Conservation (phyloP, 2,797 vertebrate species). For the Silurus lanzhouensis region DNA sequence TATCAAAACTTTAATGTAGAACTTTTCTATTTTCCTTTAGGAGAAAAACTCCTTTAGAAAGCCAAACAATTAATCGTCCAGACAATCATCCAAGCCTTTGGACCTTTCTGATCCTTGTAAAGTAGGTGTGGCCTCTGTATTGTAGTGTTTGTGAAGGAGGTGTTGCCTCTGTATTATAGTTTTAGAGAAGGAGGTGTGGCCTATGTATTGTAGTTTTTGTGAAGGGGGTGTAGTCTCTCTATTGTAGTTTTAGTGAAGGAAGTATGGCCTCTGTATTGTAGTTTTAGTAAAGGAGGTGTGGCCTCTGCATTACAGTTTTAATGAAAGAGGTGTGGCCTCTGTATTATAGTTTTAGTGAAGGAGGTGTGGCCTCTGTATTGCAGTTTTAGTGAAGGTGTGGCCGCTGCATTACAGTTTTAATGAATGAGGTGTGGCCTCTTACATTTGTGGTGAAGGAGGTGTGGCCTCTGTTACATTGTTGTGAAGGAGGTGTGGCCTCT, state of each 20-base stretch:
- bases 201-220: not conserved
- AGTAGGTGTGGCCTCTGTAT: not conserved
- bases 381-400: not conserved
- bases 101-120: not conserved
- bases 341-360: no score
- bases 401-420: not conserved
- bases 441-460: not conserved
- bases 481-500: not conserved
- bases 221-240: not conserved
- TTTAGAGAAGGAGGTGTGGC: not conserved
- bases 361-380: no score
- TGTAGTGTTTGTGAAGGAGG: not conserved
- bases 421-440: not conserved
- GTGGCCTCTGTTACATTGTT: not conserved
- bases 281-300: not conserved
- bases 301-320: not conserved
- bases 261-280: no score
- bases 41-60: not conserved
- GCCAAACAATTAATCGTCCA: not conserved
- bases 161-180: no score
- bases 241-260: no score
- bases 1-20: not conserved
- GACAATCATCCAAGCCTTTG: not conserved
- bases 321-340: no score
- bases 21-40: not conserved